Evolutionary conservation across 2,113 vertebrate species (phyloP).

Genomic region (Dromiciops gliroides): DNA sequence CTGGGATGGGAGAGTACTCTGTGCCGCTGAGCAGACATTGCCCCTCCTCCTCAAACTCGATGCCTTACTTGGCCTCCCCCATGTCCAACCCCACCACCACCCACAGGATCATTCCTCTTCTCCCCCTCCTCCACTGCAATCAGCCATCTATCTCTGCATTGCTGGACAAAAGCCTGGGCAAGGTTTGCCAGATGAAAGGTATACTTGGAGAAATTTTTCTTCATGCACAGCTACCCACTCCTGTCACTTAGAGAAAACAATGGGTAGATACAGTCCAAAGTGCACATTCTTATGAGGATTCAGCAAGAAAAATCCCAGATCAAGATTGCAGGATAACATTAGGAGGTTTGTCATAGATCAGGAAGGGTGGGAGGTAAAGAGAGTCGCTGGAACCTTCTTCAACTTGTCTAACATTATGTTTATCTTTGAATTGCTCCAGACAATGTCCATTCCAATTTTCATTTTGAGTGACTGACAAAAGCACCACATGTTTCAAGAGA

Average conservation of each 20-base stretch:
- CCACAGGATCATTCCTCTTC: neutral
- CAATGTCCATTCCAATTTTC: conserved; percentile 22
- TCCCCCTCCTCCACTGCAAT: conserved; percentile 10
- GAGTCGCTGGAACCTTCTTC: neutral
- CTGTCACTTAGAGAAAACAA: neutral
- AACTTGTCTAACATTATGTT: neutral
- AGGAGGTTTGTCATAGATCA: neutral
- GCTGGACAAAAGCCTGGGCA: neutral
- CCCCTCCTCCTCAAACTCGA: neutral
- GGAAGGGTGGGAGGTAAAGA: neutral
- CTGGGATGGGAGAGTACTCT: neutral
- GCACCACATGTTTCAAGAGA: neutral
- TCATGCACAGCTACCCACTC: neutral
- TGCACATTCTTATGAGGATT: neutral
- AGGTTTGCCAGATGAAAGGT: neutral
- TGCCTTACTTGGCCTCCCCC: neutral
- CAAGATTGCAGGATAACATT: neutral
- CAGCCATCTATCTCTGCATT: neutral
- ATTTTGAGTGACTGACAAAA: conserved; percentile 22
- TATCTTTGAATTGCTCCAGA: conserved; percentile 22
- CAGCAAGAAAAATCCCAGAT: neutral
- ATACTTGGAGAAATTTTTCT: neutral
- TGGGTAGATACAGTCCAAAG: conserved; percentile 11
- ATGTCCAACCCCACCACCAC: neutral
- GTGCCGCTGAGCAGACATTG: neutral